Conservation (phyloP, 2,888 invertebrate genomes). For the Achlya flavicornis region DNA sequence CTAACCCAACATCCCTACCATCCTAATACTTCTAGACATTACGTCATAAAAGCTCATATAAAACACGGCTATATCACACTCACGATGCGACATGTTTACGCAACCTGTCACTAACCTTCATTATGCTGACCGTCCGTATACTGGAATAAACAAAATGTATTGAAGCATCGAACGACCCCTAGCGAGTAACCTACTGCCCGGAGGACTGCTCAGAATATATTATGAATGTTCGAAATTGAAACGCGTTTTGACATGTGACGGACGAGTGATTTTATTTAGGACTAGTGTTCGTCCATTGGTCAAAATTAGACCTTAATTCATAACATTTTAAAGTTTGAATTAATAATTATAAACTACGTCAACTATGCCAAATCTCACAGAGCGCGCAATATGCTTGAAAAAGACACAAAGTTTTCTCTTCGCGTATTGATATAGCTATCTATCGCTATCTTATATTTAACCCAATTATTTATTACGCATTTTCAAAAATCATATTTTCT, state of each 20-base stretch:
- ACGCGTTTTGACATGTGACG: neutral
- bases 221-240: neutral
- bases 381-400: too few species aligned
- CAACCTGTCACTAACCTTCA: neutral
- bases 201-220: neutral
- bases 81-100: neutral
- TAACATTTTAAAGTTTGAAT: too few species aligned
- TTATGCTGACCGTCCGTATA: neutral
- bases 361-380: too few species aligned
- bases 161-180: neutral
- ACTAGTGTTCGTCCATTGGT: too few species aligned
- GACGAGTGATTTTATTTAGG: neutral
- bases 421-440: too few species aligned
- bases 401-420: too few species aligned
- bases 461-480: too few species aligned
- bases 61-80: neutral
- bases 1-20: neutral
- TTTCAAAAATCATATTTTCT: too few species aligned
- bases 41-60: neutral
- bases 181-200: neutral
- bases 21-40: neutral
- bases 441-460: too few species aligned
- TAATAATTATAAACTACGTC: too few species aligned
- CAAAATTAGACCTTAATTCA: too few species aligned
- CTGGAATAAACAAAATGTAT: conserved; percentile 3